Evolutionary conservation across 2,888 invertebrate species (phyloP).

Genomic region (Trachelus troglodyta): DNA sequence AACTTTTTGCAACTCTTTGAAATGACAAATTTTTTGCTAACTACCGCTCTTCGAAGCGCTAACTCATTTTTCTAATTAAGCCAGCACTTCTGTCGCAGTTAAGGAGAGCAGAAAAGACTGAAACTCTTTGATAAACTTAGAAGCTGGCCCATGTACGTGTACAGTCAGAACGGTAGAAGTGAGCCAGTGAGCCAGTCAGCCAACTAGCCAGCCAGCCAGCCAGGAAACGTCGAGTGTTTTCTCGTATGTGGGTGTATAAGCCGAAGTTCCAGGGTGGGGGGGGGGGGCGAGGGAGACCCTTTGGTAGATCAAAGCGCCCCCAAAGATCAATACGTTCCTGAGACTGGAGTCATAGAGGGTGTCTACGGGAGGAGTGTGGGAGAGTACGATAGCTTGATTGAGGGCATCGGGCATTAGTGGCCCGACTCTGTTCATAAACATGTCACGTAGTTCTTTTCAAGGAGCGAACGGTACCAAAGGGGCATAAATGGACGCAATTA

Average conservation of each 20-base stretch:
- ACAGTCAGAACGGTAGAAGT: slow-evolving; percentile 16
- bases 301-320: slow-evolving; percentile 63
- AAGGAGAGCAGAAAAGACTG: slow-evolving; percentile 27
- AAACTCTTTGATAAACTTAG: slow-evolving; percentile 56
- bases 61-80: slow-evolving; percentile 65
- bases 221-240: slow-evolving; percentile 13
- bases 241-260: background rate
- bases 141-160: slow-evolving; percentile 38
- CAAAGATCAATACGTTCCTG: slow-evolving; percentile 63
- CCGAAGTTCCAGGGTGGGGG: slow-evolving; percentile 19
- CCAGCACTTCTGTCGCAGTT: slow-evolving; percentile 45
- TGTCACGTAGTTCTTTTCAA: slow-evolving; percentile 60
- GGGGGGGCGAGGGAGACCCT: slow-evolving; percentile 42
- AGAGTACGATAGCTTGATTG: slow-evolving; percentile 58
- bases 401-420: slow-evolving; percentile 60
- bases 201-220: background rate
- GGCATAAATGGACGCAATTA: slow-evolving; percentile 66
- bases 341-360: slow-evolving; percentile 24
- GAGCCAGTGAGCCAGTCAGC: background rate
- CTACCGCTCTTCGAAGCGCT: slow-evolving; percentile 48
- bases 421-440: slow-evolving; percentile 59
- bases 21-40: slow-evolving; percentile 32
- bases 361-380: slow-evolving; percentile 5
- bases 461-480: slow-evolving; percentile 55
- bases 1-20: background rate